Evolutionary conservation across 2,888 invertebrate genomes (phyloP).

Genomic region (Epirrhoe tristata): DNA sequence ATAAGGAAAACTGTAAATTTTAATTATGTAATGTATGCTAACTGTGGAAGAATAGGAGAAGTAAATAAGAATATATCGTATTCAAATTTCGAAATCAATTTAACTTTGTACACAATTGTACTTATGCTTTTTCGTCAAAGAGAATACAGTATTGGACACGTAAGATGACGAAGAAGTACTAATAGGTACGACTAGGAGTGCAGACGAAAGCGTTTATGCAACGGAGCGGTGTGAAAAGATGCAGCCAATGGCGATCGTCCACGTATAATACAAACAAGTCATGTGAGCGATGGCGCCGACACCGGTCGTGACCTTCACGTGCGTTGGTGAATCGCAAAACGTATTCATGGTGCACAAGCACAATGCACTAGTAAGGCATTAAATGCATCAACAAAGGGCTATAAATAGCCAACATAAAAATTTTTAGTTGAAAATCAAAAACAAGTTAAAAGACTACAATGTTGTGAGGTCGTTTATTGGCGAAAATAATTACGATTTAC

Average conservation of each 20-base stretch:
- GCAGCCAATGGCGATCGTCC: slow-evolving; percentile 67
- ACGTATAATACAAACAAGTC: slow-evolving; percentile 65
- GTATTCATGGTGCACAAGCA: slow-evolving; percentile 54
- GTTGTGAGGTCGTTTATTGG: slow-evolving; percentile 4
- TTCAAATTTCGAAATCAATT: not conserved
- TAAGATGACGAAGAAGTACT: slow-evolving; percentile 4
- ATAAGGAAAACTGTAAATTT: not conserved
- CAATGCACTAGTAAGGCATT: slow-evolving; percentile 47
- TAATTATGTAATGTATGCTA: not conserved
- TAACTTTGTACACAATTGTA: no score
- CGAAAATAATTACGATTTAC: not conserved
- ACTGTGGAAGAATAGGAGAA: not conserved
- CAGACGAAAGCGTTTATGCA: slow-evolving; percentile 50
- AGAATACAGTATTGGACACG: not conserved
- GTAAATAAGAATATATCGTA: not conserved
- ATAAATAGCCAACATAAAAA: slow-evolving; percentile 50
- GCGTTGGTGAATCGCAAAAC: slow-evolving; percentile 59
- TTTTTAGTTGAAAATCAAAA: slow-evolving; percentile 39
- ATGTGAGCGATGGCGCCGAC: slow-evolving; percentile 69
- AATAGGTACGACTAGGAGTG: slow-evolving; percentile 31
- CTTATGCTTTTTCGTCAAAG: not conserved
- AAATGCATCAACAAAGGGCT: slow-evolving; percentile 48
- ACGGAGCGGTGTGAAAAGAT: slow-evolving; percentile 52
- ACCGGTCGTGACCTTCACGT: slow-evolving; percentile 76
- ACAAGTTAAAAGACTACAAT: slow-evolving; percentile 42